A percentile compares a stretch with the other conserved stretches of the same genome.
phyloP scores from a whole-genome alignment of 1,140 invertebrate genomes.

The Hylaeus volcanicus region DNA sequence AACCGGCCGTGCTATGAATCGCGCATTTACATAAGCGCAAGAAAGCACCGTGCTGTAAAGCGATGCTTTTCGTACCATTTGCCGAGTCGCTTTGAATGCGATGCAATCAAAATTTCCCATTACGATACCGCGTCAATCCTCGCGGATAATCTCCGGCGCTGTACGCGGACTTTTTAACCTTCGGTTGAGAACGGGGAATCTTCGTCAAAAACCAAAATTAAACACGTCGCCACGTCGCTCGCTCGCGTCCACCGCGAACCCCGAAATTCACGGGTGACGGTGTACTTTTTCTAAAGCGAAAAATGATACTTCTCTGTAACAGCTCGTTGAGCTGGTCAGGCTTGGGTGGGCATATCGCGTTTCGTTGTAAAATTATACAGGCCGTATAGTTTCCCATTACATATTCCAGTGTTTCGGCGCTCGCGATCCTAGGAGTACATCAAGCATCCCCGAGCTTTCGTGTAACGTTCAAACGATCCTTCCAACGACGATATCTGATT shows the following conservation, averaged over 20 bases:
- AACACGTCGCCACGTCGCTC: neutral
- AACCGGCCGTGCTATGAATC: slow-evolving; percentile 1
- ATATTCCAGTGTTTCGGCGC: slow-evolving; percentile 8
- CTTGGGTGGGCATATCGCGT: slow-evolving; percentile 35
- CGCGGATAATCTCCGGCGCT: neutral
- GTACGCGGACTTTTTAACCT: neutral
- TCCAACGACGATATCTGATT: neutral
- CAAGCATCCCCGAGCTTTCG: neutral
- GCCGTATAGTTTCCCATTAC: slow-evolving; percentile 30
- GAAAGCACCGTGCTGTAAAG: neutral
- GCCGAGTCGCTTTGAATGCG: neutral
- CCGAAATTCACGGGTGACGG: slow-evolving; percentile 3
- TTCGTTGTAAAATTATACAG: slow-evolving; percentile 39
- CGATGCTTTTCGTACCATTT: neutral
- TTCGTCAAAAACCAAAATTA: neutral
- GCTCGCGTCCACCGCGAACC: neutral
- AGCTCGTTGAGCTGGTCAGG: slow-evolving; percentile 12
- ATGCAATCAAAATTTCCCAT: slow-evolving; percentile 10
- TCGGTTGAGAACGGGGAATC: neutral
- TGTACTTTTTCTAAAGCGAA: neutral
- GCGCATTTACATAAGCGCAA: slow-evolving; percentile 2
- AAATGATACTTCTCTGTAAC: slow-evolving; percentile 42
- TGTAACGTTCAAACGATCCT: neutral
- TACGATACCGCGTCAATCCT: neutral
- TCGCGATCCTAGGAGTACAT: neutral